Percentiles rank a stretch among this genome's conserved stretches.
phyloP scores from a whole-genome alignment of 2,888 invertebrate genomes.

The Chloromyia formosa region DNA sequence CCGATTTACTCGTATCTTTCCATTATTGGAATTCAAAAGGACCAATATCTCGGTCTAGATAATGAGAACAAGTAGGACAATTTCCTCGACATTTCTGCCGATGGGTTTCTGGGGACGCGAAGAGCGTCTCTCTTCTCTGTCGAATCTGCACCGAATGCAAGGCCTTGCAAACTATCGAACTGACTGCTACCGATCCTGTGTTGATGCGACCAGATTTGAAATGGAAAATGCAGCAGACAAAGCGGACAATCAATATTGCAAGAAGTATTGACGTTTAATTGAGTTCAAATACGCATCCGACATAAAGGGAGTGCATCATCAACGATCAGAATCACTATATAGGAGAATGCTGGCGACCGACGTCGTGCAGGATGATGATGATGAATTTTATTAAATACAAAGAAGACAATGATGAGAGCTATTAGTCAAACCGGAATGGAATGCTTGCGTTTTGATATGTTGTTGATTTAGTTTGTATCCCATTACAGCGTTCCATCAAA shows the following conservation, averaged over 20 bases:
- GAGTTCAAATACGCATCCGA: conserved; percentile 30
- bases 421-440: no score
- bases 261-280: conserved; percentile 30
- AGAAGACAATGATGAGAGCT: no score
- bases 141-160: neutral
- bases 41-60: conserved; percentile 27
- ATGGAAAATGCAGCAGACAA: conserved; percentile 6
- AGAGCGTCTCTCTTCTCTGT: no score
- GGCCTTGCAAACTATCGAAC: neutral
- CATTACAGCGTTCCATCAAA: neutral
- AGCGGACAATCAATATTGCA: conserved; percentile 27
- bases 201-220: neutral
- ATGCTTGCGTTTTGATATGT: neutral
- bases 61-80: conserved; percentile 31
- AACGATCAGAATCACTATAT: no score
- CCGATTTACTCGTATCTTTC: conserved; percentile 30
- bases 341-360: no score
- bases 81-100: conserved; percentile 21
- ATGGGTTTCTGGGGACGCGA: no score
- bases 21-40: conserved; percentile 39
- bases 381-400: neutral
- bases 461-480: neutral
- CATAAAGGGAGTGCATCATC: neutral
- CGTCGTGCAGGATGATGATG: no score
- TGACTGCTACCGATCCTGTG: conserved; percentile 7